These are phyloP conservation scores for Stegodyphus dumicola DNA, from an alignment of 1,140 invertebrate species.

Conservation along the genomic window DNA sequence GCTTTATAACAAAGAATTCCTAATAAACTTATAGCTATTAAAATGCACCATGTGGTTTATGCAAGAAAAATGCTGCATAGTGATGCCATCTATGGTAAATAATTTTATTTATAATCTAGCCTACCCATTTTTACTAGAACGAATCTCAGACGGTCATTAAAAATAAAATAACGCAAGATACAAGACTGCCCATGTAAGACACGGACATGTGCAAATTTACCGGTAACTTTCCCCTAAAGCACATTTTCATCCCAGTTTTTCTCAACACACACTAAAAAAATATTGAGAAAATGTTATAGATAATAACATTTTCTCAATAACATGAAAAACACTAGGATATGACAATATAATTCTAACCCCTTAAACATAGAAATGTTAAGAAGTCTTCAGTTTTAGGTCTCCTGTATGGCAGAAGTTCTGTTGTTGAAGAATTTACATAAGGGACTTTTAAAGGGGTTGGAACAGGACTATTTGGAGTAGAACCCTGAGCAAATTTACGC, in stretches of 20 bases:
- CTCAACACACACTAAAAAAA: background rate
- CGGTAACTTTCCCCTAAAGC: too few relatives aligned
- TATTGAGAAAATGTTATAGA: background rate
- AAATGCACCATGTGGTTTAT: too few relatives aligned
- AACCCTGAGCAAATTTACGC: conserved; percentile 89
- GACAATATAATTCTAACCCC: conserved; percentile 72
- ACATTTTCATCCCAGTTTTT: background rate
- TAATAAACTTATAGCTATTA: too few relatives aligned
- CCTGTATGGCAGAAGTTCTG: conserved; percentile 66
- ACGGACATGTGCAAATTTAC: too few relatives aligned
- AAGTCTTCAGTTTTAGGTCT: conserved; percentile 90
- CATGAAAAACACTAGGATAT: background rate
- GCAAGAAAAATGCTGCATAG: too few relatives aligned
- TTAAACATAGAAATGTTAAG: conserved; percentile 86
- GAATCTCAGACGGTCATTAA: too few relatives aligned
- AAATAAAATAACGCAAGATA: too few relatives aligned
- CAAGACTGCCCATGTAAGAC: too few relatives aligned
- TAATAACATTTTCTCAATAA: background rate
- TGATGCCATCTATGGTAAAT: too few relatives aligned
- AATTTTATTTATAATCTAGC: too few relatives aligned
- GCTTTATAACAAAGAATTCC: too few relatives aligned
- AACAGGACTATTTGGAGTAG: conserved; percentile 72
- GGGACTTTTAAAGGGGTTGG: conserved; percentile 73
- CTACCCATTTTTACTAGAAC: too few relatives aligned
- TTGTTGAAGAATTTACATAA: conserved; percentile 72